Percentiles rank a stretch among this genome's conserved stretches.
Evolutionary conservation across 2,888 invertebrate species (phyloP).

Genomic region (Dorcus hopei): DNA sequence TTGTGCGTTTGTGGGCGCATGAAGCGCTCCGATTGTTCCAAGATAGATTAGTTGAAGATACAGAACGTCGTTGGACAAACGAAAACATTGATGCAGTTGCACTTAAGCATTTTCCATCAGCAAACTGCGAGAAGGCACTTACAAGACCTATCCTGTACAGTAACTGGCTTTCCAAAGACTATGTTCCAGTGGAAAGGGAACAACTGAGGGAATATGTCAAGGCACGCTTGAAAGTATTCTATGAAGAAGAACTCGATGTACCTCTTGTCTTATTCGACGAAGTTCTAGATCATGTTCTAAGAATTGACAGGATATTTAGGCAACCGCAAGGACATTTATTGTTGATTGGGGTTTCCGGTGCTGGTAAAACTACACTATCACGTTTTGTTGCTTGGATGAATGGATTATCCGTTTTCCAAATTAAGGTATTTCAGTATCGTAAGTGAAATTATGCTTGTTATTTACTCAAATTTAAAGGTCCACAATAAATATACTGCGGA

Average conservation of each 20-base stretch:
- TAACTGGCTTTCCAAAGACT: slow-evolving; percentile 99
- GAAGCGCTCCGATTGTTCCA: slow-evolving; percentile 98
- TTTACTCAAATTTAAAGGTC: slow-evolving; percentile 55
- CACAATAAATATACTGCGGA: slow-evolving; percentile 99
- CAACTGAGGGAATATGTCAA: slow-evolving; percentile 95
- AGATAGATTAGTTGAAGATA: slow-evolving; percentile 89
- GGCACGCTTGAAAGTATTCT: slow-evolving; percentile 96
- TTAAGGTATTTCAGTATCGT: slow-evolving; percentile 64
- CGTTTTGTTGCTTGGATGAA: slow-evolving; percentile 99
- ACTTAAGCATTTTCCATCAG: slow-evolving; percentile 85
- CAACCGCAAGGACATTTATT: slow-evolving; percentile 98
- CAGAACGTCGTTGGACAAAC: slow-evolving; percentile 96
- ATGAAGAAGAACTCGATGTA: slow-evolving; percentile 98
- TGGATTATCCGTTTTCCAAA: slow-evolving; percentile 97
- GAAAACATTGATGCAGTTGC: slow-evolving; percentile 94
- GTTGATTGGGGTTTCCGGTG: slow-evolving; percentile 97
- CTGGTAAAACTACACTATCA: slow-evolving; percentile 98
- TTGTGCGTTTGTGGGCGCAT: slow-evolving; percentile 98
- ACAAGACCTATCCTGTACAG: slow-evolving; percentile 94
- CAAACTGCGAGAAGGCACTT: slow-evolving; percentile 71
- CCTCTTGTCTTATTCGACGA: slow-evolving; percentile 98
- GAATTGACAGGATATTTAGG: slow-evolving; percentile 98
- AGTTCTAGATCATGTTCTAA: slow-evolving; percentile 96
- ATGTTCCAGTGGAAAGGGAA: slow-evolving; percentile 92
- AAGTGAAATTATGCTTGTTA: not conserved